A percentile compares a stretch with the other conserved stretches of the same genome.
These are phyloP conservation scores for Lasius fuliginosus DNA, from an alignment of 2,888 invertebrate species.

Conservation along the genomic window DNA sequence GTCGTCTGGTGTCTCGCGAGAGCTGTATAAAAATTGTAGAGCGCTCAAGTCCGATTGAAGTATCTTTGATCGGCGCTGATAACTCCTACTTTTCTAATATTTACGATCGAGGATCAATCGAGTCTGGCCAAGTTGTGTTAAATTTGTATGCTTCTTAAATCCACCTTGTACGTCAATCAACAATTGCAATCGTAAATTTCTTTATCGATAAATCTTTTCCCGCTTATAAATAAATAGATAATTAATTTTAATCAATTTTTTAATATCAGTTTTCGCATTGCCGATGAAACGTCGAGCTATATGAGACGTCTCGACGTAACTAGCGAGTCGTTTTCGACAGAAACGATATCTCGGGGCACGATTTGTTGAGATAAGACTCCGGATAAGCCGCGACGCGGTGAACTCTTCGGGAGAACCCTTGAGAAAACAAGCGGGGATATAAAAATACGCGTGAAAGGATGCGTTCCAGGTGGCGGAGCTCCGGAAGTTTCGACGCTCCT, in stretches of 20 bases:
- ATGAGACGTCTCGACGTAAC: not conserved
- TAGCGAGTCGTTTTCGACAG: slow-evolving; percentile 54
- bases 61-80: not conserved
- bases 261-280: not conserved
- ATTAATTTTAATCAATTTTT: not conserved
- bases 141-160: no score
- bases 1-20: not conserved
- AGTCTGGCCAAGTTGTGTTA: no score
- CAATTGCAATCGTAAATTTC: no score
- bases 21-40: not conserved
- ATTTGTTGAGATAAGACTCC: slow-evolving; percentile 41
- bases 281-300: not conserved
- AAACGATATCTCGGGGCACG: slow-evolving; percentile 54
- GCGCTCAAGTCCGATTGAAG: not conserved
- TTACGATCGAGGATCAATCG: no score
- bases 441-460: slow-evolving; percentile 65
- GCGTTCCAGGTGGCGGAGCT: slow-evolving; percentile 61
- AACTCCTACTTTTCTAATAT: not conserved
- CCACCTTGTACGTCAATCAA: no score
- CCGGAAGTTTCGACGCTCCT: slow-evolving; percentile 43
- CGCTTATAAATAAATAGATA: no score
- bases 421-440: slow-evolving; percentile 65
- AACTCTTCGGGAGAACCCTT: slow-evolving; percentile 41
- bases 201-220: no score
- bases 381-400: slow-evolving; percentile 59